Percentiles rank a stretch among this genome's conserved stretches.
These are phyloP conservation scores for Onchidella celtica DNA, from an alignment of 2,888 invertebrate genomes.

Conservation along the genomic window DNA sequence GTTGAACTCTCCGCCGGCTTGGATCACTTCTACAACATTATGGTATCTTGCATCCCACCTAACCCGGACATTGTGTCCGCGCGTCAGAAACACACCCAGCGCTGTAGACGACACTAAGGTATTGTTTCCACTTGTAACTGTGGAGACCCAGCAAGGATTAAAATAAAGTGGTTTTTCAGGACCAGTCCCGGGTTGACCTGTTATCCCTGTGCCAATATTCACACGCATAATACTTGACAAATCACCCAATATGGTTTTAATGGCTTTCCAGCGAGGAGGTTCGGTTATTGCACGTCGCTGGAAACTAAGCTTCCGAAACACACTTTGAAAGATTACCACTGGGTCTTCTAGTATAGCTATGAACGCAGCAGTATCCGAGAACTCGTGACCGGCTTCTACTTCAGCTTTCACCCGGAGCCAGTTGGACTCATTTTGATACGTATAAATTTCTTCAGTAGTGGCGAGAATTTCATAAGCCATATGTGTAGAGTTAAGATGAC, in stretches of 20 bases:
- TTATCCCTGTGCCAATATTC: background rate
- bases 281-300: background rate
- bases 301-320: too few species aligned
- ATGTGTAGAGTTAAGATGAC: background rate
- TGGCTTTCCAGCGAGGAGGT: background rate
- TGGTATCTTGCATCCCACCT: background rate
- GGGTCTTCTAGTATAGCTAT: too few species aligned
- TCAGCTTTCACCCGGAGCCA: background rate
- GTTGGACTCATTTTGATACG: too few species aligned
- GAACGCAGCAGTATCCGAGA: background rate
- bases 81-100: constrained; percentile 3
- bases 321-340: too few species aligned
- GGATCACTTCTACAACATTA: constrained; percentile 14
- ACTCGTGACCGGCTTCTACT: background rate
- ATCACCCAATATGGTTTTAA: background rate
- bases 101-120: background rate
- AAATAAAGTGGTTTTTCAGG: background rate
- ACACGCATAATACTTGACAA: background rate
- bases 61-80: constrained; percentile 13
- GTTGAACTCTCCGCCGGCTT: background rate
- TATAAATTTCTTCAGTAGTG: too few species aligned
- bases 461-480: background rate
- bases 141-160: background rate
- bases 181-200: too few species aligned
- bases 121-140: background rate